Percentiles rank a stretch among this genome's conserved stretches.
Conservation (phyloP, 2,797 vertebrate genomes). For the Erithacus rubecula region DNA sequence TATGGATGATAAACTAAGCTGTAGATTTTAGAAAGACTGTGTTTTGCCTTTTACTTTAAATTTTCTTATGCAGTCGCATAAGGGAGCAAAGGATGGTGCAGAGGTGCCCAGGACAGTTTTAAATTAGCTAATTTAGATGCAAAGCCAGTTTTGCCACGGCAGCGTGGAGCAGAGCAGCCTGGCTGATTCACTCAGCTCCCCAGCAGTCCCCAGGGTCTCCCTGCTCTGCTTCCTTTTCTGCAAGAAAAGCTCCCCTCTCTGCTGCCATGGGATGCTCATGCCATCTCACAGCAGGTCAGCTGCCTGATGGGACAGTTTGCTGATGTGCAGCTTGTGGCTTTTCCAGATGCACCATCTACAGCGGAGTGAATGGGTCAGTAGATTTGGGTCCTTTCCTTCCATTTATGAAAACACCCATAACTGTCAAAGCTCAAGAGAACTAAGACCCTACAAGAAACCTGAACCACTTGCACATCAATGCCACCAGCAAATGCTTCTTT, state of each 20-base stretch:
- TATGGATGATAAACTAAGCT: not conserved
- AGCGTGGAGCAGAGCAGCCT: not conserved
- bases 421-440: not conserved
- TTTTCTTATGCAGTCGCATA: not conserved
- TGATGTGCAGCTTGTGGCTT: not conserved
- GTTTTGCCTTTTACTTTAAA: not conserved
- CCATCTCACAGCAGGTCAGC: not conserved
- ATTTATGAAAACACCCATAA: not conserved
- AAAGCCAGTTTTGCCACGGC: not conserved
- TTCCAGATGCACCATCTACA: not conserved
- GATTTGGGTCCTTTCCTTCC: not conserved
- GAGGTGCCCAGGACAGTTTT: not conserved
- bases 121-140: constrained; percentile 27
- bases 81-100: not conserved
- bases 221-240: not conserved
- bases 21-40: not conserved
- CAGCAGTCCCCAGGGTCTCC: not conserved
- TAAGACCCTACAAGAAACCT: not conserved
- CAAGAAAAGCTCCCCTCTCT: not conserved
- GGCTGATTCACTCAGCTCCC: not conserved
- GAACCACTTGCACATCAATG: not conserved
- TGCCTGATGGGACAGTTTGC: not conserved
- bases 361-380: not conserved
- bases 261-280: not conserved
- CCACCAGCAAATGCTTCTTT: not conserved